A percentile compares a stretch with the other conserved stretches of the same genome.
Conservation (phyloP, 1,140 invertebrate species). For the Pseudoatta argentina region DNA sequence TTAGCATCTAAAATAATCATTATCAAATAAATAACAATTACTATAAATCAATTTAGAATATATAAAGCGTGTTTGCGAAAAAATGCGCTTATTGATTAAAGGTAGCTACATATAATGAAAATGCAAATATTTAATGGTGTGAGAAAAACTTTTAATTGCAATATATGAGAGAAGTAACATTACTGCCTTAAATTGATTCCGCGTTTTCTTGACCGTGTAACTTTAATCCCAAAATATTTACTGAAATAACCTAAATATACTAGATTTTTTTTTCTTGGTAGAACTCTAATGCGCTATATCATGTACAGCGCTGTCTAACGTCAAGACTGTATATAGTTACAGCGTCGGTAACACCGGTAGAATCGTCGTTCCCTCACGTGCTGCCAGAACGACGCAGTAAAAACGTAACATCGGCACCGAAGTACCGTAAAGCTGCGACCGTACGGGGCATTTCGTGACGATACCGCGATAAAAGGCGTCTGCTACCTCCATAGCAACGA, state of each 20-base stretch:
- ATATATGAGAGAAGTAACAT: not conserved
- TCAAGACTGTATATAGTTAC: slow-evolving; percentile 61
- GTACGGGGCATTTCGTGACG: slow-evolving; percentile 85
- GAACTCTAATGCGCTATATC: not conserved
- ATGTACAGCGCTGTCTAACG: slow-evolving; percentile 20
- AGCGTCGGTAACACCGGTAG: slow-evolving; percentile 70
- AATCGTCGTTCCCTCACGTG: slow-evolving; percentile 78
- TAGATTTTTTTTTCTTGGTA: slow-evolving; percentile 21
- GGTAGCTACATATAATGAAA: not conserved
- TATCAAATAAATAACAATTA: not conserved
- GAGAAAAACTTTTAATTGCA: not conserved
- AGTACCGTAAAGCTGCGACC: slow-evolving; percentile 86
- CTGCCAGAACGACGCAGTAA: slow-evolving; percentile 85
- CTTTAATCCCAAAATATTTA: slow-evolving; percentile 34
- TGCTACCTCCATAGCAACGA: slow-evolving; percentile 36
- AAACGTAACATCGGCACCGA: slow-evolving; percentile 85
- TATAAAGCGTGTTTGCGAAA: not conserved
- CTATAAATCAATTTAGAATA: not conserved
- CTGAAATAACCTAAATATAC: not conserved
- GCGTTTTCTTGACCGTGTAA: slow-evolving; percentile 21
- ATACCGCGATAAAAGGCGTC: slow-evolving; percentile 82
- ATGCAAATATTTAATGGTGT: not conserved
- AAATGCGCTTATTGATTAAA: not conserved
- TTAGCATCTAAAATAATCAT: too few relatives aligned
- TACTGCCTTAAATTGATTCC: slow-evolving; percentile 40